A percentile compares a stretch with the other conserved stretches of the same genome.
phyloP scores from a whole-genome alignment of 2,888 invertebrate species.

The Dione vanillae region DNA sequence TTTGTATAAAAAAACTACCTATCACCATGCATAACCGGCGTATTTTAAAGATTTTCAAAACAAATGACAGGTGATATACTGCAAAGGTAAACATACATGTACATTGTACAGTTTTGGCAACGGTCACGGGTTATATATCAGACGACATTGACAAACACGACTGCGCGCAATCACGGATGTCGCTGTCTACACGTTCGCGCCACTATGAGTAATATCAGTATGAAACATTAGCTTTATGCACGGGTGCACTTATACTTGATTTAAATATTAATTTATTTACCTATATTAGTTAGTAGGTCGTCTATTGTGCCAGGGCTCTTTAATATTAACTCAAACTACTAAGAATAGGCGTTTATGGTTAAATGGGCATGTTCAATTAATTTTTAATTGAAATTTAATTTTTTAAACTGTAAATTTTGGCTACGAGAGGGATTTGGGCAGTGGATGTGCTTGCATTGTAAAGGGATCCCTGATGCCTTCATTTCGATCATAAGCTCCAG shows the following conservation, averaged over 20 bases:
- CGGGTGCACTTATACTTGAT: background rate
- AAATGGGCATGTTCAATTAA: too few relatives aligned
- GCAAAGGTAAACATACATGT: slow-evolving; percentile 61
- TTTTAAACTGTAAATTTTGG: too few relatives aligned
- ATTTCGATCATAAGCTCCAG: too few relatives aligned
- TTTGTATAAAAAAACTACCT: background rate
- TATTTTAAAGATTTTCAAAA: slow-evolving; percentile 23
- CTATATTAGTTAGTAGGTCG: background rate
- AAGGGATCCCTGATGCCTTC: too few relatives aligned
- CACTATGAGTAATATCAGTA: slow-evolving; percentile 66
- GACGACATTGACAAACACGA: slow-evolving; percentile 73
- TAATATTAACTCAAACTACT: background rate
- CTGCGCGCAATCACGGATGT: slow-evolving; percentile 67
- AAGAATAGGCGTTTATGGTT: too few relatives aligned
- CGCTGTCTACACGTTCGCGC: slow-evolving; percentile 72
- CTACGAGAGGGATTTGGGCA: too few relatives aligned
- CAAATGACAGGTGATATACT: slow-evolving; percentile 41
- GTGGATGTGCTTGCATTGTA: too few relatives aligned
- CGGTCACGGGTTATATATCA: slow-evolving; percentile 67
- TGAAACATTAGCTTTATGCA: slow-evolving; percentile 28
- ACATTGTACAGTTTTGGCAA: slow-evolving; percentile 67
- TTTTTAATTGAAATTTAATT: too few relatives aligned
- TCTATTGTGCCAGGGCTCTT: background rate
- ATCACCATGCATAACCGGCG: background rate
- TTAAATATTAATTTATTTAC: slow-evolving; percentile 10